phyloP scores from a whole-genome alignment of 2,113 vertebrate species.

The Gnathonemus echidnorhynchus region DNA sequence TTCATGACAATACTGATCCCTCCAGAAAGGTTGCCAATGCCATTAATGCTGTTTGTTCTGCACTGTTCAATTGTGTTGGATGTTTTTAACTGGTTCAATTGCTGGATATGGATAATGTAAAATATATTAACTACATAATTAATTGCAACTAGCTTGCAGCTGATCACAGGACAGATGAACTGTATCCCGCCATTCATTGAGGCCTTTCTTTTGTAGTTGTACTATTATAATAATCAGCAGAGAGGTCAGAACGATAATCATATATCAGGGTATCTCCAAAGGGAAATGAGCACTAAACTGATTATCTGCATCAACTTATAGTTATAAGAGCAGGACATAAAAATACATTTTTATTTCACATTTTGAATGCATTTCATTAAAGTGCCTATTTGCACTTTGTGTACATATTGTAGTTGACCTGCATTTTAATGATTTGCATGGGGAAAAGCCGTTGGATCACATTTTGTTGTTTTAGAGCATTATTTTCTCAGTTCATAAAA shows the following conservation, averaged over 20 bases:
- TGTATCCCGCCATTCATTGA: conserved; percentile 30
- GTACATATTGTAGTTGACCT: conserved; percentile 47
- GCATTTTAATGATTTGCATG: conserved; percentile 32
- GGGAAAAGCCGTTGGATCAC: conserved; percentile 22
- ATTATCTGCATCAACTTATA: conserved; percentile 18
- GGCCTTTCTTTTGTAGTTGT: conserved; percentile 32
- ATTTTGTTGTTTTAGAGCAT: not conserved
- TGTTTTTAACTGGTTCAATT: not conserved
- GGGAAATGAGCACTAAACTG: conserved; percentile 21
- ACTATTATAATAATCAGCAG: not conserved
- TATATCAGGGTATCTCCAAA: conserved; percentile 13
- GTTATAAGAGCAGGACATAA: not conserved
- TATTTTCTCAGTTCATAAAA: not conserved
- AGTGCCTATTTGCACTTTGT: conserved; percentile 72
- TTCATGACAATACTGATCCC: conserved; percentile 30
- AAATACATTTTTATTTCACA: conserved; percentile 27
- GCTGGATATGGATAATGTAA: not conserved
- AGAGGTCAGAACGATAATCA: conserved; percentile 8
- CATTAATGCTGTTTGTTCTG: not conserved
- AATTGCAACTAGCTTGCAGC: not conserved
- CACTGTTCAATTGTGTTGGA: not conserved
- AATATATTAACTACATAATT: conserved; percentile 12
- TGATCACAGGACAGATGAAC: conserved; percentile 7
- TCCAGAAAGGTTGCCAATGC: conserved; percentile 16
- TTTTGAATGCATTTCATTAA: conserved; percentile 52